Conservation (phyloP, 2,797 vertebrate species). For the Agapornis canus region DNA sequence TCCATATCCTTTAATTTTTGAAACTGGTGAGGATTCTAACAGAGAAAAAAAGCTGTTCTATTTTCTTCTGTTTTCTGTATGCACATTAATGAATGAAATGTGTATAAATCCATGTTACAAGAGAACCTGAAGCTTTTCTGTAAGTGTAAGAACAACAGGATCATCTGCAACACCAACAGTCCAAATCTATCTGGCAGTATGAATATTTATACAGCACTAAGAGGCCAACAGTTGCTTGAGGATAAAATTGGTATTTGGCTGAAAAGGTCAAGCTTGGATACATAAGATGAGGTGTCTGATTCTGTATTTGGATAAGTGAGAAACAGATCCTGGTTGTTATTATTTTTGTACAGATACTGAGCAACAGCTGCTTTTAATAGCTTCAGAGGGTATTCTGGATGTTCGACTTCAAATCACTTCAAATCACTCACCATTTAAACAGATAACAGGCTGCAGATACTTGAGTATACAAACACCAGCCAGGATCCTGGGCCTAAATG, state of each 20-base stretch:
- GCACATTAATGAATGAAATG: not conserved
- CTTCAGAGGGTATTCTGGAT: conserved; percentile 5
- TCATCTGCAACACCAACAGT: not conserved
- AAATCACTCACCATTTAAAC: conserved; percentile 9
- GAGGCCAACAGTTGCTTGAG: not conserved
- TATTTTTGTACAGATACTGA: conserved; percentile 15
- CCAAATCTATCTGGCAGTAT: not conserved
- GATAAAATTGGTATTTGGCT: conserved; percentile 26
- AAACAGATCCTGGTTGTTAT: conserved; percentile 8
- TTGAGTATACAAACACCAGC: conserved; percentile 7
- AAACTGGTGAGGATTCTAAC: not conserved
- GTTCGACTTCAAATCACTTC: not conserved
- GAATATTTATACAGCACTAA: not conserved
- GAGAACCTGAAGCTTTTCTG: not conserved
- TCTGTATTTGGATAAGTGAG: conserved; percentile 10
- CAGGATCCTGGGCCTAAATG: conserved; percentile 1
- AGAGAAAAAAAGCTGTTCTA: not conserved
- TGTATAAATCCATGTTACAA: not conserved
- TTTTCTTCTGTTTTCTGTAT: not conserved
- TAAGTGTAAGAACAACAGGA: not conserved
- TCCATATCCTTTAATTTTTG: not conserved
- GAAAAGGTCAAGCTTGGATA: not conserved
- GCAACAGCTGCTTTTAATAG: conserved; percentile 56
- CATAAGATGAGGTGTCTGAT: conserved; percentile 30
- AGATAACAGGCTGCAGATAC: conserved; percentile 29